phyloP scores from a whole-genome alignment of 2,888 invertebrate species.

The Megastigmus dorsalis region DNA sequence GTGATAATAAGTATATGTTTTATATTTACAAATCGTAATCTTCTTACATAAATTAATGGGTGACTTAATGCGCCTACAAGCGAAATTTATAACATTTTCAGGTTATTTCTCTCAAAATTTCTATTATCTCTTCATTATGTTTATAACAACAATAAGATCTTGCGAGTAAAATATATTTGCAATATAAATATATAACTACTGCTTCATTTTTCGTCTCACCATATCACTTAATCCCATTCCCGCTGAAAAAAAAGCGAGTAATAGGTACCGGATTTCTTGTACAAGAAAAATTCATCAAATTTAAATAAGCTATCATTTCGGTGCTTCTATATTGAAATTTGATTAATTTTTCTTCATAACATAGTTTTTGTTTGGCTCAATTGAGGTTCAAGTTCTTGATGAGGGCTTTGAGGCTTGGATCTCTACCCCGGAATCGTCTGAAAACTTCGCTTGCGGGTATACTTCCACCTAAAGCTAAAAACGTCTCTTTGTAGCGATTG shows the following conservation, averaged over 20 bases:
- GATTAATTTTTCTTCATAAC: background rate
- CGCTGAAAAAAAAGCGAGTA: background rate
- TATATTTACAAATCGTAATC: slow-evolving; percentile 49
- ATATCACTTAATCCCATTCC: background rate
- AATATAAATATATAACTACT: slow-evolving; percentile 28
- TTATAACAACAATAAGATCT: slow-evolving; percentile 15
- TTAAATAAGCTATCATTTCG: background rate
- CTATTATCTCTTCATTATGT: background rate
- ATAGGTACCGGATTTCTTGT: background rate
- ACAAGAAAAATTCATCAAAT: background rate
- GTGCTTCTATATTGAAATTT: background rate
- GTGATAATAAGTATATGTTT: background rate
- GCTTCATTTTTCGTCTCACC: background rate
- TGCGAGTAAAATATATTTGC: slow-evolving; percentile 6
- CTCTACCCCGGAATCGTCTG: slow-evolving; percentile 91
- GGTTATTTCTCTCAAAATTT: background rate
- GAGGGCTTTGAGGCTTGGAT: slow-evolving; percentile 90
- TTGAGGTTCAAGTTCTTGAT: slow-evolving; percentile 78
- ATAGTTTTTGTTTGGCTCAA: background rate
- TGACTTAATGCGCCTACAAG: slow-evolving; percentile 13
- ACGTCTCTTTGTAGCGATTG: slow-evolving; percentile 86
- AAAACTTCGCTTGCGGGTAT: slow-evolving; percentile 90
- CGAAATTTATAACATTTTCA: slow-evolving; percentile 3
- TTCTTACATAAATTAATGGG: slow-evolving; percentile 49
- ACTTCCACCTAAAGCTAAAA: slow-evolving; percentile 88